Base-by-base conservation (phyloP, 2,797 vertebrate genomes). In the Todus mexicanus region DNA sequence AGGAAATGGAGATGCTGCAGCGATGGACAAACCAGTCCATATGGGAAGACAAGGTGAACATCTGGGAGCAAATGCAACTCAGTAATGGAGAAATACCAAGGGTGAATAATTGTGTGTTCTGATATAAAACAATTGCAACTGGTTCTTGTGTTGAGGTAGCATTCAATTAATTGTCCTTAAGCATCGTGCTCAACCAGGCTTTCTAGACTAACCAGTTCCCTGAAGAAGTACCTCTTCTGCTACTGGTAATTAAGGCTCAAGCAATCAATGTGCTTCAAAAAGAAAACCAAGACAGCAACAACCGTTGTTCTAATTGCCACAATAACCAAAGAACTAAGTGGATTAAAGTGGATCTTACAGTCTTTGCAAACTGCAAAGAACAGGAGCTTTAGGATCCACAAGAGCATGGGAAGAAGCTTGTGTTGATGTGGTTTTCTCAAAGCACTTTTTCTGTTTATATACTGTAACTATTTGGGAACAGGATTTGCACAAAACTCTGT, bases 191-290 rank as follows among this genome's bases (percentile, higher is more conserved):
- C 75, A 92, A 83, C 50, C 22, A 63, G 54, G 54, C 69, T 61
- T 87, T 70, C 83, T 16, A 72, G n/a, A 80, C 66, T 94, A 89
- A 89, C 89, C 83, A 91, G 78, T 27, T 94, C 87, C 87, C 92
- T 37, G 57, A 90, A 95, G 89, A 93, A 95, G 83, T 69, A 61
- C 54, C 65, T 81, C 72, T 89, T 74, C 84, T 85, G 26, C 53
- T 65, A 27, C 33, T 75, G 26, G 50, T 51, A 94, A 89, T 91
- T 87, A 77, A 85, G 40, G 73, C 27, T 61, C 87, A 89, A 65
- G 74, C 31, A 83, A 91, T 92, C 91, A 59, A 85, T 48, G 54
- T 72, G 47, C 56, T 92, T 94, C 87, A 72, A 63, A 87, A 87
- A 78, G 57, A 84, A 87, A 87, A 77, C 12, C 9, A 64, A 79